Conservation (phyloP, 1,140 invertebrate genomes). For the Drosophila kikkawai region DNA sequence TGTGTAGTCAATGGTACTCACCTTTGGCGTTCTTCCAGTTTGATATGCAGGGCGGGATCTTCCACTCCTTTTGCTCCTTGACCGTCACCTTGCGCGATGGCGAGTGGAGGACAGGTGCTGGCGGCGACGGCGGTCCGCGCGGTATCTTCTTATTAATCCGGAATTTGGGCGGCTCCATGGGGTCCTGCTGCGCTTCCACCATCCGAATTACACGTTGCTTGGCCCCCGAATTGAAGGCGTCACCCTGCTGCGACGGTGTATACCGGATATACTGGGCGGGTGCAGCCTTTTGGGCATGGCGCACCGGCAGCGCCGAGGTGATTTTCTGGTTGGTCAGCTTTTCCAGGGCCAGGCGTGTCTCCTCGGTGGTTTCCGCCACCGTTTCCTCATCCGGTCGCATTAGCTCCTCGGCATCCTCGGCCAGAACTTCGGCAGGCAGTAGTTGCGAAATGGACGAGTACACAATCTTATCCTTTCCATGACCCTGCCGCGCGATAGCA, state of each 20-base stretch:
- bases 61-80: slow-evolving; percentile 99
- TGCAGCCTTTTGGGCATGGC: slow-evolving; percentile 94
- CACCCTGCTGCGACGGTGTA: slow-evolving; percentile 98
- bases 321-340: slow-evolving; percentile 96
- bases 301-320: slow-evolving; percentile 96
- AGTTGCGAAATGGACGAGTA: slow-evolving; percentile 98
- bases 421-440: slow-evolving; percentile 95
- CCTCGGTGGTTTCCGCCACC: slow-evolving; percentile 94
- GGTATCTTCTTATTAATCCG: slow-evolving; percentile 99
- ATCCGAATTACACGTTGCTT: slow-evolving; percentile 99
- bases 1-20: background rate
- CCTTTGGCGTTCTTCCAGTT: slow-evolving; percentile 99
- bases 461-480: slow-evolving; percentile 98
- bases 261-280: slow-evolving; percentile 99
- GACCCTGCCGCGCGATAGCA: slow-evolving; percentile 96
- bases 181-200: slow-evolving; percentile 98
- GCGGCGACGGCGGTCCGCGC: slow-evolving; percentile 98
- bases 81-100: slow-evolving; percentile 98
- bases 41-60: slow-evolving; percentile 99
- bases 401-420: slow-evolving; percentile 95
- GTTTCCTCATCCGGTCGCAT: slow-evolving; percentile 94
- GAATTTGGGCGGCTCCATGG: slow-evolving; percentile 99
- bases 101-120: slow-evolving; percentile 95
- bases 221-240: slow-evolving; percentile 97
- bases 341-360: slow-evolving; percentile 92